phyloP scores from a whole-genome alignment of 1,140 invertebrate species.

The Aphidius ervi region DNA sequence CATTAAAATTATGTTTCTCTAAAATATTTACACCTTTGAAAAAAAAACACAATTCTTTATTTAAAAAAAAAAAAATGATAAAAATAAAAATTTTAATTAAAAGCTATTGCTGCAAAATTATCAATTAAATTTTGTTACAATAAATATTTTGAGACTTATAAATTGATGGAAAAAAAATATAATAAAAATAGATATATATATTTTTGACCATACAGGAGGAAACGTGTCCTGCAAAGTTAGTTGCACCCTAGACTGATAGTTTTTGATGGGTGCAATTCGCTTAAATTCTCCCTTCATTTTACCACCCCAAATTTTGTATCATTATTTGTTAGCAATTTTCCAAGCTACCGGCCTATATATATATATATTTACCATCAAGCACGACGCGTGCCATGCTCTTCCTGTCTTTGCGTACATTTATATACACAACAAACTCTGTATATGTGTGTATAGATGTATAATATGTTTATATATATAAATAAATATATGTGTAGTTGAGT shows the following conservation, averaged over 20 bases:
- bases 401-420: slow-evolving; percentile 7
- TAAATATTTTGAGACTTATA: neutral
- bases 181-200: no score
- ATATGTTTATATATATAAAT: no score
- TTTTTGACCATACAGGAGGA: no score
- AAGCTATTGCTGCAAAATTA: no score
- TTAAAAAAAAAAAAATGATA: neutral
- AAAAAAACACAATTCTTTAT: no score
- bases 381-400: slow-evolving; percentile 24
- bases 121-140: no score
- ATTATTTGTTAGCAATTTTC: slow-evolving; percentile 49
- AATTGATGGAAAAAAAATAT: neutral
- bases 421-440: no score
- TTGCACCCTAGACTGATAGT: neutral
- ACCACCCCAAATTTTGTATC: slow-evolving; percentile 30
- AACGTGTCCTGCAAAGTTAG: neutral
- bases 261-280: no score
- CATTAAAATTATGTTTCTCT: no score
- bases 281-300: slow-evolving; percentile 18
- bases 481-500: slow-evolving; percentile 25
- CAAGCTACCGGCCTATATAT: slow-evolving; percentile 35
- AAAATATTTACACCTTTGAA: no score
- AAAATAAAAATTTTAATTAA: neutral
- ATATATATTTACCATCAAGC: slow-evolving; percentile 15
- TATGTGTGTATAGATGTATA: no score